Base-by-base conservation (phyloP, 2,113 vertebrate genomes). In the Melanerpes aurifrons region DNA sequence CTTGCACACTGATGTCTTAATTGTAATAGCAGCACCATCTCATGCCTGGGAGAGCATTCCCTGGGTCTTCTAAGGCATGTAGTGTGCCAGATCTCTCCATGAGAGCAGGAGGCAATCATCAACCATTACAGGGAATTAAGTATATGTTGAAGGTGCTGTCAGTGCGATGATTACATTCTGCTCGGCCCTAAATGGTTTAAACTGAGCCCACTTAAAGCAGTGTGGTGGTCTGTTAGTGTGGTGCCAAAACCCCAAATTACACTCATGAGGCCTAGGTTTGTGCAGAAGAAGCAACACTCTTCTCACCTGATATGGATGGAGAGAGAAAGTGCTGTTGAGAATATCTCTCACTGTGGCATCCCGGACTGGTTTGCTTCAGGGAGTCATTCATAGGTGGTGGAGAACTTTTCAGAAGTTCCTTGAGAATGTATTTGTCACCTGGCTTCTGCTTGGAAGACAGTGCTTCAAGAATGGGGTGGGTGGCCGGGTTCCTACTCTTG, bases 1-100 rank as follows among this genome's bases (percentile, higher is more conserved):
- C 63, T 94, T 74, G 37, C 75, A 29, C 10, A 2, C 57, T 87
- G 84, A 29, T 28, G 47, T 92, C 78, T 61, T 71, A 58, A 81
- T 92, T 93, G 85, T 91, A 77, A 76, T 47, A 89, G 69, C 74
- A 82, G 43, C 75, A 82, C 15, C n/a, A 45, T 32, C 35, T 92
- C 54, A 64, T 9, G 4, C 31, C 3, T 9, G 72, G 80, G 58
- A 81, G 80, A 82, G 54, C 16, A 5, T 81, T 96, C 57, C 10
- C 10, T 3, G 3, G 12, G 47, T 93, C 37, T 68, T 64, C 8
- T 37, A 37, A 48, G 12, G 64, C 50, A 5, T 76, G 43, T 47
- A 37, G 26, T 45, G 16, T 61, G 47, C 64, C 40, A 64, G 74
- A 47, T 82, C 24, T 76, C 26, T 63, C 37, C 43, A 15, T 4